A percentile compares a stretch with the other conserved stretches of the same genome.
phyloP scores from a whole-genome alignment of 2,888 invertebrate genomes.

The Bibio marci region DNA sequence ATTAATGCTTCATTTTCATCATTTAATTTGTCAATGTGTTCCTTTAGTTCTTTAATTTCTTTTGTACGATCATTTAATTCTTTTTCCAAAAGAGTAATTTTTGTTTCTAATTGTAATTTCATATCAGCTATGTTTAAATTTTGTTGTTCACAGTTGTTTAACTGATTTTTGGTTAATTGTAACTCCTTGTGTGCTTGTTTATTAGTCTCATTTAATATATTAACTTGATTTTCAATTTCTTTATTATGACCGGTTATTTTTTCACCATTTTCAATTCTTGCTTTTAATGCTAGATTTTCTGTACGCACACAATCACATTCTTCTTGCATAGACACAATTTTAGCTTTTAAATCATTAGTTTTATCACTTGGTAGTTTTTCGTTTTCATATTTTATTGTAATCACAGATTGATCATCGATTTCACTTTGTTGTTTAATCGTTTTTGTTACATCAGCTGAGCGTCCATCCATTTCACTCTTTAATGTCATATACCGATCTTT shows the following conservation, averaged over 20 bases:
- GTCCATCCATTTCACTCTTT: slow-evolving; percentile 19
- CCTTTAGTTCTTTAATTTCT: slow-evolving; percentile 40
- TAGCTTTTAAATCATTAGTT: slow-evolving; percentile 29
- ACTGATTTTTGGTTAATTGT: slow-evolving; percentile 33
- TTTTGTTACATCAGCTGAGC: slow-evolving; percentile 29
- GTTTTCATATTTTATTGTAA: slow-evolving; percentile 26
- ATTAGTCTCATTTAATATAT: slow-evolving; percentile 52
- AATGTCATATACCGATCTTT: slow-evolving; percentile 2
- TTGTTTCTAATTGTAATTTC: slow-evolving; percentile 52
- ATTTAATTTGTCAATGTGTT: slow-evolving; percentile 31
- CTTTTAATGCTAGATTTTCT: slow-evolving; percentile 46
- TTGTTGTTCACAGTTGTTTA: slow-evolving; percentile 35
- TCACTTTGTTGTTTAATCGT: slow-evolving; percentile 23
- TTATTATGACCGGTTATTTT: slow-evolving; percentile 48
- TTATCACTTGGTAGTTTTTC: slow-evolving; percentile 31
- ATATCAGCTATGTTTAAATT: slow-evolving; percentile 41
- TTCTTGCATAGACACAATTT: slow-evolving; percentile 28
- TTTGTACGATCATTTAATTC: slow-evolving; percentile 46
- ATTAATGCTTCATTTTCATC: slow-evolving; percentile 56
- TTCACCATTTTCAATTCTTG: slow-evolving; percentile 51
- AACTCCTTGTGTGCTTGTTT: slow-evolving; percentile 41
- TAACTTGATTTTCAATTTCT: slow-evolving; percentile 57
- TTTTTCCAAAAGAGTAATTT: slow-evolving; percentile 51
- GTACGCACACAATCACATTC: slow-evolving; percentile 38
- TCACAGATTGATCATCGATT: slow-evolving; percentile 27